Percentiles rank a stretch among this genome's conserved stretches.
These are phyloP conservation scores for Chascanopsetta lugubris DNA, from an alignment of 2,113 vertebrate genomes.

Conservation along the genomic window DNA sequence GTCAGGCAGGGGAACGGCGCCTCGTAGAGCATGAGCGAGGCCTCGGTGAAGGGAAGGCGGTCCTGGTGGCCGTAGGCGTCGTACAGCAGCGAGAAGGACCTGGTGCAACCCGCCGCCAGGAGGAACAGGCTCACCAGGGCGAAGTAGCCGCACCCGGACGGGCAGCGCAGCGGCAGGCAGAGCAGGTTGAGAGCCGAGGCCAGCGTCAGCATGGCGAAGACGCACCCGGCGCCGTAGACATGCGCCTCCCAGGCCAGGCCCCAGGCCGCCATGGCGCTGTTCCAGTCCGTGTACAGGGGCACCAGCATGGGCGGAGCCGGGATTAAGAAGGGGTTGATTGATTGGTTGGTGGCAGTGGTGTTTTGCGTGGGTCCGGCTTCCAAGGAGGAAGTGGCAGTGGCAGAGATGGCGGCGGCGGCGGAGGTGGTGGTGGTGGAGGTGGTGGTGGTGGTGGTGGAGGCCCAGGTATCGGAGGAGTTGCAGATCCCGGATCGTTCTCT, in stretches of 20 bases:
- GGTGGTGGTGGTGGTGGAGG: constrained; percentile 25
- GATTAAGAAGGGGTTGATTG: constrained; percentile 58
- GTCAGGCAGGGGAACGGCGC: constrained; percentile 88
- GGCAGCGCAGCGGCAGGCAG: constrained; percentile 85
- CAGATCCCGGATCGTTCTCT: constrained; percentile 70
- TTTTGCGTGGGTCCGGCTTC: constrained; percentile 56
- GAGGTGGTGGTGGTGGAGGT: constrained; percentile 12
- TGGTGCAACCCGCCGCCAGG: constrained; percentile 78
- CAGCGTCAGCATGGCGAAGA: constrained; percentile 84
- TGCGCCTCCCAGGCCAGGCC: constrained; percentile 91
- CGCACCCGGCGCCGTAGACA: constrained; percentile 84
- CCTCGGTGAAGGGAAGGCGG: constrained; percentile 76
- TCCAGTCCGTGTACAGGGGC: constrained; percentile 86
- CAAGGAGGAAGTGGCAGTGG: constrained; percentile 18
- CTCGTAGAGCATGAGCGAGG: constrained; percentile 84
- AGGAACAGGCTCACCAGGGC: constrained; percentile 86
- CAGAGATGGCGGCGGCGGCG: constrained; percentile 36
- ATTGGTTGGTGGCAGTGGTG: constrained; percentile 67
- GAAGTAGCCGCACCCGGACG: constrained; percentile 85
- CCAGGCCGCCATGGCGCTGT: constrained; percentile 87
- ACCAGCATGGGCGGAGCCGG: constrained; percentile 81
- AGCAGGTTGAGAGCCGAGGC: constrained; percentile 85
- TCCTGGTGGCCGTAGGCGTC: constrained; percentile 86
- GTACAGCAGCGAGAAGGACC: constrained; percentile 86
- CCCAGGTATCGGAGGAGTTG: constrained; percentile 70